Evolutionary conservation across 2,888 invertebrate genomes (phyloP), one percentile per base, ranked within the genome.

Genomic region (Alloscopus bannaensis): DNA sequence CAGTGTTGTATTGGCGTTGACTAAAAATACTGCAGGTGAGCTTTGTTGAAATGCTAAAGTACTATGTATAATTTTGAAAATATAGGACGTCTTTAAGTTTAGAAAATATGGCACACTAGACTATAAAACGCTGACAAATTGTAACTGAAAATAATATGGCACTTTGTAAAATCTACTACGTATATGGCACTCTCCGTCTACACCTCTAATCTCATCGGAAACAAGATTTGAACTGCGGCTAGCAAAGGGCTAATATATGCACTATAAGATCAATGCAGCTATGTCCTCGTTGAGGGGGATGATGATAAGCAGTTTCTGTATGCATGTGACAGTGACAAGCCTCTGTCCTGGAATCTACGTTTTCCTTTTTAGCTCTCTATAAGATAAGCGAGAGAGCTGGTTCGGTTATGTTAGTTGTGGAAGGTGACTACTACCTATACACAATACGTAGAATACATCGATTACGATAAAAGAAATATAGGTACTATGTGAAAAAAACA

Each of bases 281-380:
- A 29, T 24, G 55, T 28, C 31, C 2, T 3, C 16, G 31, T 18
- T 59, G 31, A 57, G 31, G 42, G 42, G 18, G n/a, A 42, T n/a
- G 1, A 42, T 36, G 18, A 42, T 55, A 52, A 28, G 8, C 57
- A 2, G 29, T n/a, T 4, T 8, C 59, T 18, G 59, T 50, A n/a
- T 47, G 20, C 20, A 2, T 50, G 16, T 57, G 2, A 36, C 36
- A 24, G 24, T 24, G 24, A 52, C 42, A 40, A 62, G 62, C 36
- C 60, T 40, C 40, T 62, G 40, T 69, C 40, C 42, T 69, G 69
- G 69, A 55, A 69, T 69, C 69, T 69, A 69, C 69, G 68, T 40
- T 66, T 47, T 52, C 52, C 57, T 64, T 69, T 60, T 69, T 69
- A 69, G 69, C 42, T 50, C 52, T 52, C 66, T 66, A 28, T 31